Percentiles rank a stretch among this genome's conserved stretches.
phyloP scores from a whole-genome alignment of 92 coral and sea anemone genomes.

The Metridium senile region DNA sequence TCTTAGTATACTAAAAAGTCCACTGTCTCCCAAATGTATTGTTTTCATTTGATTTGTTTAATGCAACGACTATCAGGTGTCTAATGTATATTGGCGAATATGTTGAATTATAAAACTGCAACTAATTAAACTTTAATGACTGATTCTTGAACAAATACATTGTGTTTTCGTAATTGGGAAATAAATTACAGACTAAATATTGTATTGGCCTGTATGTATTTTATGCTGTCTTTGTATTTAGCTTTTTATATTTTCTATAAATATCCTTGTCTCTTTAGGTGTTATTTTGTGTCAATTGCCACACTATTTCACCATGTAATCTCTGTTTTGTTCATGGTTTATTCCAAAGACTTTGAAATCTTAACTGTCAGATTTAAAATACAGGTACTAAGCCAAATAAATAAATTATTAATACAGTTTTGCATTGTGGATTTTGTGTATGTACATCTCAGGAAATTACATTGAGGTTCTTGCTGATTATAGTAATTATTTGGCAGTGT shows the following conservation, averaged over 20 bases:
- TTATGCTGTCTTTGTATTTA: too few species aligned
- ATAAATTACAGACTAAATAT: not conserved
- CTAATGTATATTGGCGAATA: not conserved
- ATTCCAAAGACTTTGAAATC: not conserved
- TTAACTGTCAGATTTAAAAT: slow-evolving; percentile 15
- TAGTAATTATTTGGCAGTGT: not conserved
- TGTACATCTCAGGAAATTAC: not conserved
- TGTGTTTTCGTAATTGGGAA: not conserved
- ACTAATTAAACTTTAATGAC: slow-evolving; percentile 5
- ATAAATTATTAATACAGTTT: slow-evolving; percentile 40
- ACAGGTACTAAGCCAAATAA: slow-evolving; percentile 24
- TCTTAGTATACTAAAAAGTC: too few species aligned
- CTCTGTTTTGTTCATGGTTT: not conserved
- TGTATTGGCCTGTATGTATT: too few species aligned
- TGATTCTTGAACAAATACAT: slow-evolving; percentile 11
- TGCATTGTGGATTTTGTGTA: not conserved
- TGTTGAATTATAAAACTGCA: not conserved
- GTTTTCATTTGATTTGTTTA: not conserved
- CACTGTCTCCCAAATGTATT: too few species aligned
- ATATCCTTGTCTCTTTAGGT: not conserved
- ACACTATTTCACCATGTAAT: not conserved
- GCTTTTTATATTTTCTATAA: not conserved
- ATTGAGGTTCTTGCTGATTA: not conserved
- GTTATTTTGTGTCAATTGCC: not conserved
- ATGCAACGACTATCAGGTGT: not conserved